phyloP scores from a whole-genome alignment of 2,888 invertebrate species.

The Nomada ferruginata region DNA sequence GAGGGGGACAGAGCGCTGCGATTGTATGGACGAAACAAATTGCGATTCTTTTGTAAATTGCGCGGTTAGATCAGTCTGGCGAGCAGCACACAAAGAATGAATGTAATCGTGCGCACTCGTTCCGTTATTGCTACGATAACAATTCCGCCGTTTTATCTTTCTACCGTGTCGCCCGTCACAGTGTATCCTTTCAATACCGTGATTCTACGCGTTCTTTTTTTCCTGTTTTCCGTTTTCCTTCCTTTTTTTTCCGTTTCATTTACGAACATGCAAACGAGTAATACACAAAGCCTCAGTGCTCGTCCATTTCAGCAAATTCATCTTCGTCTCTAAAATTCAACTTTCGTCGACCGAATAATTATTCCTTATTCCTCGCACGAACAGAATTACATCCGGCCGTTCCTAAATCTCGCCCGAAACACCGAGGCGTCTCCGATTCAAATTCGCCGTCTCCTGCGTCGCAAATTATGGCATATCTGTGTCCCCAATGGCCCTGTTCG shows the following conservation, averaged over 20 bases:
- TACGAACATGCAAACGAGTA: conserved; percentile 7
- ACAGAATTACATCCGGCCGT: no score
- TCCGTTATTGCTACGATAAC: conserved; percentile 51
- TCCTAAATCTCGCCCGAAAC: no score
- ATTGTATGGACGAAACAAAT: conserved; percentile 17
- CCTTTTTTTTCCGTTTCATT: neutral
- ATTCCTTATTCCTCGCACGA: no score
- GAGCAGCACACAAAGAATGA: conserved; percentile 34
- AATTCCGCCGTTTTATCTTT: conserved; percentile 47
- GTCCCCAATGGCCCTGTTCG: neutral
- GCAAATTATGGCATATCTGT: neutral
- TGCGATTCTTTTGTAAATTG: conserved; percentile 45
- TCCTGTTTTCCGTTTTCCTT: no score
- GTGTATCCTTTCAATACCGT: conserved; percentile 12
- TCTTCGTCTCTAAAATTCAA: no score
- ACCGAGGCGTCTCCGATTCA: no score
- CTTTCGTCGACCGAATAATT: no score
- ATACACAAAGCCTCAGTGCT: neutral
- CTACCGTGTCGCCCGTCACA: conserved; percentile 13
- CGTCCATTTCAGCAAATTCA: no score
- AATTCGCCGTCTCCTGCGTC: no score
- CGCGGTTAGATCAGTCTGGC: conserved; percentile 27
- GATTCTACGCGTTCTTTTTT: neutral
- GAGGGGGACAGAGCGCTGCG: neutral
- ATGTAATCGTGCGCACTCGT: conserved; percentile 45